Evolutionary conservation across 1,140 invertebrate genomes (phyloP).

Genomic region (Drosophila obscura): DNA sequence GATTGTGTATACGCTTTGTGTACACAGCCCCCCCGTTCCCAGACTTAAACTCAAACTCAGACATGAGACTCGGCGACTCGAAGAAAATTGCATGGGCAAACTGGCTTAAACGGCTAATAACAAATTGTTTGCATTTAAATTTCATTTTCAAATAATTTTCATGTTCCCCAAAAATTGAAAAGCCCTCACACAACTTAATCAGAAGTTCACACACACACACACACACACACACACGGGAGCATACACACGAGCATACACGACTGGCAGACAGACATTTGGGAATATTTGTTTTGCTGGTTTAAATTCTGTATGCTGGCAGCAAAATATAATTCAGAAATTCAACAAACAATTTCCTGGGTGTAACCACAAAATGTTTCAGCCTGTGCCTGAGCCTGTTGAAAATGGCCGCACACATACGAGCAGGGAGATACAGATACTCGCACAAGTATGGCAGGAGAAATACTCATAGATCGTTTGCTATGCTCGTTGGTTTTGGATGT

Average conservation of each 20-base stretch:
- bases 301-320: slow-evolving; percentile 27
- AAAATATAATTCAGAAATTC: slow-evolving; percentile 56
- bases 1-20: slow-evolving; percentile 40
- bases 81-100: slow-evolving; percentile 38
- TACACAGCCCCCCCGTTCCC: not conserved
- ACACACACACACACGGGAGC: slow-evolving; percentile 15
- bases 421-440: slow-evolving; percentile 3
- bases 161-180: slow-evolving; percentile 48
- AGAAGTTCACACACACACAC: slow-evolving; percentile 14
- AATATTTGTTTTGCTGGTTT: slow-evolving; percentile 40
- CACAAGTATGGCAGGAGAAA: not conserved
- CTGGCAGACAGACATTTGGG: slow-evolving; percentile 24
- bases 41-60: no score
- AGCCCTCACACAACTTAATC: slow-evolving; percentile 51
- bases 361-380: slow-evolving; percentile 55
- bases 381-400: slow-evolving; percentile 27
- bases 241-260: not conserved
- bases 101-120: slow-evolving; percentile 37
- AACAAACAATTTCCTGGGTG: slow-evolving; percentile 52
- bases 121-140: slow-evolving; percentile 57
- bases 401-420: slow-evolving; percentile 15
- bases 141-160: slow-evolving; percentile 45
- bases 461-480: slow-evolving; percentile 54
- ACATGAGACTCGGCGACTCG: slow-evolving; percentile 1
- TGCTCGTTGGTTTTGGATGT: slow-evolving; percentile 48